phyloP scores from a whole-genome alignment of 2,888 invertebrate species.

The Arenicola marina region DNA sequence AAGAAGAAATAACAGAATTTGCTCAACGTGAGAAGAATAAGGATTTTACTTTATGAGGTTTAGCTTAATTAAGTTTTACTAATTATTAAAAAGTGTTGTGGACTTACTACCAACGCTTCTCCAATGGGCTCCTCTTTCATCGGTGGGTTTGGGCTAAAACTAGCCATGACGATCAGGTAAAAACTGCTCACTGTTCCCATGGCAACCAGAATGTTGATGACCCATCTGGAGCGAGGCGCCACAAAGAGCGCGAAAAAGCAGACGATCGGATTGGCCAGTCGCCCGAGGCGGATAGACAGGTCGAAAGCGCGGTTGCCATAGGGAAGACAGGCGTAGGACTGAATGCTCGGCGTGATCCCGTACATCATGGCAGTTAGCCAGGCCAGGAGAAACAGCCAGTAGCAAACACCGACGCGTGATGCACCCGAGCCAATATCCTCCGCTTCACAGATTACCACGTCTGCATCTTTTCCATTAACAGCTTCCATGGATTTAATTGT shows the following conservation, averaged over 20 bases:
- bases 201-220: slow-evolving; percentile 43
- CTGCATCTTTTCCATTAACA: not conserved
- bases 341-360: slow-evolving; percentile 78
- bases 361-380: slow-evolving; percentile 73
- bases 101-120: slow-evolving; percentile 71
- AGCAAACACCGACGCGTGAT: not conserved
- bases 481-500: no score
- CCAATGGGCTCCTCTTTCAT: slow-evolving; percentile 68
- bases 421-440: no score
- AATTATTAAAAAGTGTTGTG: no score
- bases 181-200: slow-evolving; percentile 66
- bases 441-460: no score
- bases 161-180: slow-evolving; percentile 69
- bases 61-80: no score
- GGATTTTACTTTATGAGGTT: no score
- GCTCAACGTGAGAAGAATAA: no score
- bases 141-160: slow-evolving; percentile 73
- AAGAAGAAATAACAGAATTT: no score
- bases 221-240: slow-evolving; percentile 40
- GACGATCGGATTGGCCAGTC: slow-evolving; percentile 78
- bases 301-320: slow-evolving; percentile 78
- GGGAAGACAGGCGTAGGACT: slow-evolving; percentile 80
- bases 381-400: slow-evolving; percentile 56
- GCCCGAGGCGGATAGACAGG: slow-evolving; percentile 75
- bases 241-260: slow-evolving; percentile 55